Percentiles rank a stretch among this genome's conserved stretches.
phyloP scores from a whole-genome alignment of 2,888 invertebrate species.

The Calameuta filiformis region DNA sequence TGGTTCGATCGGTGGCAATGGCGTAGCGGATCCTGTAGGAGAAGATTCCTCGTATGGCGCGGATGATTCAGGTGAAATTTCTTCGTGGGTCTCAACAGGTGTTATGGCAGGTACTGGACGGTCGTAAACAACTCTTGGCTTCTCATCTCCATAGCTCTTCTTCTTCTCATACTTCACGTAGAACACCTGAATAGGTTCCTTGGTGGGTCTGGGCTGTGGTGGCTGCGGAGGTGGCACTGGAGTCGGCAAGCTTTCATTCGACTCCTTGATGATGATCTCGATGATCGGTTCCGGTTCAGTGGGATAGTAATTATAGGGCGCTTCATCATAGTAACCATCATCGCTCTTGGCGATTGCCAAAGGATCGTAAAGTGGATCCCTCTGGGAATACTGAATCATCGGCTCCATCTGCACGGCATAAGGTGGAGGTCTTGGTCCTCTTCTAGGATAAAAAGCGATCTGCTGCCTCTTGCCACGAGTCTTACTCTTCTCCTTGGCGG shows the following conservation, averaged over 20 bases:
- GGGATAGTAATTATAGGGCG: conserved; percentile 56
- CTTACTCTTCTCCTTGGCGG: conserved; percentile 49
- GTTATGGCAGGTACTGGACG: conserved; percentile 83
- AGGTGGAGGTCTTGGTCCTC: conserved; percentile 70
- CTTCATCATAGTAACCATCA: conserved; percentile 49
- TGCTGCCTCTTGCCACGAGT: conserved; percentile 58
- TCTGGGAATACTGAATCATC: conserved; percentile 81
- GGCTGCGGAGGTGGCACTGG: conserved; percentile 69
- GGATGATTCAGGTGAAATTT: conserved; percentile 45
- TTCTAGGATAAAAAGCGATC: conserved; percentile 47
- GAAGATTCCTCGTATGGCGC: conserved; percentile 69
- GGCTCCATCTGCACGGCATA: conserved; percentile 87
- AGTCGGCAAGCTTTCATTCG: conserved; percentile 82
- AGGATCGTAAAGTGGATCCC: conserved; percentile 80
- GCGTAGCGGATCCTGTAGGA: conserved; percentile 69
- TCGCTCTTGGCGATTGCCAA: conserved; percentile 67
- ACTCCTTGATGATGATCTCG: conserved; percentile 92
- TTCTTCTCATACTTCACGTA: conserved; percentile 89
- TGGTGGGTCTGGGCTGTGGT: conserved; percentile 71
- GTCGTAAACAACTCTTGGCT: conserved; percentile 81
- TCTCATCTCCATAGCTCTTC: conserved; percentile 77
- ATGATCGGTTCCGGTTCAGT: conserved; percentile 89
- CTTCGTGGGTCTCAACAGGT: conserved; percentile 76
- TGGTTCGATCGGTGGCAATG: conserved; percentile 70
- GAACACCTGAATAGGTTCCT: conserved; percentile 90